Evolutionary conservation across 64 coral and sea anemone genomes (phyloP), one percentile per base, ranked within the genome.

Genomic region (Montipora sp.): DNA sequence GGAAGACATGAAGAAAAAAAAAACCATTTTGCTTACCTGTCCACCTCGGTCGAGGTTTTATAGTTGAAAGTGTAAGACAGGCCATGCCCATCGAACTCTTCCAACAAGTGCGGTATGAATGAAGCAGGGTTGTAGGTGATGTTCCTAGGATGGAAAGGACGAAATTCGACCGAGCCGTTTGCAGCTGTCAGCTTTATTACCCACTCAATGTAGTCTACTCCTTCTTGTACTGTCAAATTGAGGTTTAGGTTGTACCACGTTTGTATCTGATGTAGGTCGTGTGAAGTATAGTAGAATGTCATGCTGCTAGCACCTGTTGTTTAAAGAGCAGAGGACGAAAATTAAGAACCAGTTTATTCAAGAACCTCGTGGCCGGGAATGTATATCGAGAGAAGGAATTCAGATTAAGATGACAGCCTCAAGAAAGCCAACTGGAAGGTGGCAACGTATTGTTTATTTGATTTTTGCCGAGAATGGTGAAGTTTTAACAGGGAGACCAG

Each of bases 81-180:
- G 9, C 87, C 87, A 68, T 66, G 87, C 43, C 87, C 87, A 66
- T 89, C 87, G 78, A 89, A 89, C 58, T 89, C 87, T 47, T 89
- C 75, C 44, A 79, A 51, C 19, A 89, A 63, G n/a, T 89, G 87
- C 3, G 87, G 55, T 46, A 89, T 89, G 44, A 89, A 65, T 14
- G 75, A 89, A 21, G 87, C 87, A 3, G 87, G 87, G 87, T 89
- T 89, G 19, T 50, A 5, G 15, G 75, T 69, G 0, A 67, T 89
- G 87, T 57, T 79, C 18, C 0, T 47, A 7, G 87, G 87, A 3
- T 89, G 55, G 23, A 89, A 89, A 23, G 87, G 87, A 9, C 87
- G 87, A 68, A 89, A 89, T 20, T 79, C 87, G 1, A 89, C 87
- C 0, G 57, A 78, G 75, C 87, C 87, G 5, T 89, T 78, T 2